Evolutionary conservation across 2,113 vertebrate species (phyloP).

Genomic region (Mixornis gularis): DNA sequence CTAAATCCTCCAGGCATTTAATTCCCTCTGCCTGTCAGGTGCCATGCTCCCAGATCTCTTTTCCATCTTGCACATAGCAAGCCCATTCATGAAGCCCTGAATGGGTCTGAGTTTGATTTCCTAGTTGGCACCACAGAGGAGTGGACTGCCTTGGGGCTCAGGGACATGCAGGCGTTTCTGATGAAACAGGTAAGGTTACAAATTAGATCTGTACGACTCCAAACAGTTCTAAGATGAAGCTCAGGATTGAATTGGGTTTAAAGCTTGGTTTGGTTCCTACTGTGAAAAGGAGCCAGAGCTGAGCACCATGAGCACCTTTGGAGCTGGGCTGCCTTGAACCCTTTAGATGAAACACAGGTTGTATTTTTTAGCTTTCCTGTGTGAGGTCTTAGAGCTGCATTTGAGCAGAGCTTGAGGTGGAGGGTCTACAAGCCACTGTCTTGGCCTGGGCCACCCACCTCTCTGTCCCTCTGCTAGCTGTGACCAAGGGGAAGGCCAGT

Average conservation of each 20-base stretch:
- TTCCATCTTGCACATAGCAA: not conserved
- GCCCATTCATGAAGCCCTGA: not conserved
- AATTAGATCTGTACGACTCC: not conserved
- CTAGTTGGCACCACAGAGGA: not conserved
- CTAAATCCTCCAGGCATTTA: rapidly evolving
- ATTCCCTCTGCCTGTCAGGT: not conserved
- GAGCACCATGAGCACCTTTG: not conserved
- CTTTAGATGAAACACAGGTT: not conserved
- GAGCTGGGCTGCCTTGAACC: not conserved
- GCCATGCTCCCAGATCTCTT: not conserved
- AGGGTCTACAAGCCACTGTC: not conserved
- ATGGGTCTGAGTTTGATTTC: constrained; percentile 19
- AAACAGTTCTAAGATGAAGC: not conserved
- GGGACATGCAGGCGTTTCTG: not conserved
- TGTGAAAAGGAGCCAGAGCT: not conserved
- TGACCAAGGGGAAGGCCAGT: not conserved
- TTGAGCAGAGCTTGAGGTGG: not conserved
- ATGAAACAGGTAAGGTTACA: not conserved
- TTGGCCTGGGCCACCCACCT: not conserved
- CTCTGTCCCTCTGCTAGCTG: not conserved
- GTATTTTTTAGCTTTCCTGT: not conserved
- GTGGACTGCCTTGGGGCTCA: not conserved
- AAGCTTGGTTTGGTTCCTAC: not conserved
- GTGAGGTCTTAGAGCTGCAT: not conserved
- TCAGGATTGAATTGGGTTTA: not conserved